Evolutionary conservation across 2,113 vertebrate genomes (phyloP).

Genomic region (Tachuris rubrigastra): DNA sequence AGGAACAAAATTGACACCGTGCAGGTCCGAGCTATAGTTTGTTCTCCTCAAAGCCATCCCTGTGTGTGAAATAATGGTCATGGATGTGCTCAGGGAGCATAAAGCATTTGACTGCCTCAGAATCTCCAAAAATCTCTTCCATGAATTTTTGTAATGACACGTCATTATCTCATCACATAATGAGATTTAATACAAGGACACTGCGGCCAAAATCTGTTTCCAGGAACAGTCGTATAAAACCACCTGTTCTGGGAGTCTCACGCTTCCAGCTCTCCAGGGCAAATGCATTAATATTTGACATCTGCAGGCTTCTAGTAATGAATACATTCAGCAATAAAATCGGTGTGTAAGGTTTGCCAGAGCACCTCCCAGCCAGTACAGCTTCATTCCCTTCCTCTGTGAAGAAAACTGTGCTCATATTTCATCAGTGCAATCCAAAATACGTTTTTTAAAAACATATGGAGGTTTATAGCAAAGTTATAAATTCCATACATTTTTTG

Average conservation of each 20-base stretch:
- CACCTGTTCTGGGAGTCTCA: neutral
- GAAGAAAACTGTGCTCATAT: constrained; percentile 19
- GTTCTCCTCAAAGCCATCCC: neutral
- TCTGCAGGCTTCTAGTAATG: neutral
- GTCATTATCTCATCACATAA: neutral
- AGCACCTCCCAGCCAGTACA: neutral
- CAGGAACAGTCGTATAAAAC: neutral
- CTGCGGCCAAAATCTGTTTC: constrained; percentile 13
- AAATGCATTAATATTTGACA: constrained; percentile 41
- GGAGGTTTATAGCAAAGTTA: neutral
- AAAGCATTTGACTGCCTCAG: neutral
- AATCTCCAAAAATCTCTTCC: constrained; percentile 12
- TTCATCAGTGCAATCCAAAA: neutral
- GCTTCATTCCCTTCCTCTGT: neutral
- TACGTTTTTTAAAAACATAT: neutral
- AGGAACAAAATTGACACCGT: neutral
- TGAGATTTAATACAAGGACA: constrained; percentile 16
- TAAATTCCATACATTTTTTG: neutral
- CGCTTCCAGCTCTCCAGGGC: constrained; percentile 24
- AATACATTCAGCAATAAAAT: constrained; percentile 2
- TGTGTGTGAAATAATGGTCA: neutral
- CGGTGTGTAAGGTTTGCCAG: neutral
- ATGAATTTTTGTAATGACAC: constrained; percentile 33
- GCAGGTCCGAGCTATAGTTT: neutral
- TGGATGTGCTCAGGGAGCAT: neutral